phyloP scores from a whole-genome alignment of 2,888 invertebrate species.

The Stomorhina lunata region DNA sequence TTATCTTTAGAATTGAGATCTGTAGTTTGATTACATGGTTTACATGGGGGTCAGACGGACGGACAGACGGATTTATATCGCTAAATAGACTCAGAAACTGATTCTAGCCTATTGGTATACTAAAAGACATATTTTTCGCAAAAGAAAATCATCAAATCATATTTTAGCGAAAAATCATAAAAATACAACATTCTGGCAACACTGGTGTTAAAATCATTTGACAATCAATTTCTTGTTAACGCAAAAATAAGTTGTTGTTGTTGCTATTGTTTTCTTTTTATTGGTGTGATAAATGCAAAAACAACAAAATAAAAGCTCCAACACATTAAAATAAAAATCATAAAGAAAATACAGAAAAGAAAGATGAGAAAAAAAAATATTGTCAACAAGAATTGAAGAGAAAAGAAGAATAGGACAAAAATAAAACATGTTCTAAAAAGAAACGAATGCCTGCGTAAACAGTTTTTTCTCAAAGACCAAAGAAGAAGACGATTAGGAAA shows the following conservation, averaged over 20 bases:
- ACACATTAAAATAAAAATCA: neutral
- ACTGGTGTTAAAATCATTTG: neutral
- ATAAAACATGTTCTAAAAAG: too few relatives aligned
- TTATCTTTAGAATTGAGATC: too few relatives aligned
- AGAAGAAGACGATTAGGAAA: neutral
- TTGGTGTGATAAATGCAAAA: neutral
- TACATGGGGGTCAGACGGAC: too few relatives aligned
- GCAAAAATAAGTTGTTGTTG: neutral
- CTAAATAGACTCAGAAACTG: too few relatives aligned
- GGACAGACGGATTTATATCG: too few relatives aligned
- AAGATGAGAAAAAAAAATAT: neutral
- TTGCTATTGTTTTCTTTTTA: neutral
- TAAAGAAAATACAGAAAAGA: neutral
- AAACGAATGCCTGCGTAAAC: conserved; percentile 61
- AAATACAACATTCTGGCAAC: neutral
- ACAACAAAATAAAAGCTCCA: conserved; percentile 8
- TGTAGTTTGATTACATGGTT: too few relatives aligned
- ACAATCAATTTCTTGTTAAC: conserved; percentile 23
- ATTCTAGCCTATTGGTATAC: too few relatives aligned
- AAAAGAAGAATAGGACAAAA: conserved; percentile 29
- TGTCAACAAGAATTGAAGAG: conserved; percentile 2
- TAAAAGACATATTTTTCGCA: too few relatives aligned
- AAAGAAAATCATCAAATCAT: too few relatives aligned
- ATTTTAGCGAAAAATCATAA: too few relatives aligned
- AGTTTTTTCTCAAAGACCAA: conserved; percentile 29